A percentile compares a stretch with the other conserved stretches of the same genome.
phyloP scores from a whole-genome alignment of 1,140 invertebrate species.

The Psix sp. region DNA sequence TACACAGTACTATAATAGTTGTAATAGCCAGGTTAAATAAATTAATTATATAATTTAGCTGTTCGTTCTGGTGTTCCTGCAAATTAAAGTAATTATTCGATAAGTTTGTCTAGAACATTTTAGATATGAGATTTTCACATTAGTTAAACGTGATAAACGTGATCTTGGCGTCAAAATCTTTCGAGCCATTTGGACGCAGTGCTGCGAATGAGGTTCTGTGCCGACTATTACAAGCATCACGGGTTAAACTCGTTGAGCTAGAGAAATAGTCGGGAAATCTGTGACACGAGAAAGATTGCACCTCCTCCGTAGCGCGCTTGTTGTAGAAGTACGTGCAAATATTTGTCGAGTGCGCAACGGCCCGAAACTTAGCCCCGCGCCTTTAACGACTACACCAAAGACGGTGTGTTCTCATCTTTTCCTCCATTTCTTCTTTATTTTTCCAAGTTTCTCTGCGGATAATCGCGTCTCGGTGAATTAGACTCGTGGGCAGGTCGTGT shows the following conservation, averaged over 20 bases:
- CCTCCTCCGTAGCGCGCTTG: constrained; percentile 29
- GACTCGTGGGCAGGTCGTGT: constrained; percentile 17
- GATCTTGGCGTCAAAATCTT: constrained; percentile 21
- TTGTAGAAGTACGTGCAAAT: constrained; percentile 54
- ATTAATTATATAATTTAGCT: too few relatives aligned
- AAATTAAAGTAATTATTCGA: too few relatives aligned
- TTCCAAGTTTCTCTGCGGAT: constrained; percentile 8
- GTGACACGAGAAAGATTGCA: constrained; percentile 48
- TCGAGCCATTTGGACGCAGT: constrained; percentile 15
- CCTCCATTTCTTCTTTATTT: constrained; percentile 19
- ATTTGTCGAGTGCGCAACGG: constrained; percentile 40
- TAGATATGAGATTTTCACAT: too few relatives aligned
- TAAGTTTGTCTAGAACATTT: too few relatives aligned
- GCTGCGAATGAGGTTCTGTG: constrained; percentile 26
- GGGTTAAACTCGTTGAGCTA: constrained; percentile 32
- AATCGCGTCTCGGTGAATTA: constrained; percentile 30
- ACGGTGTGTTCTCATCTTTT: constrained; percentile 10
- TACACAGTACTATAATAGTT: too few relatives aligned
- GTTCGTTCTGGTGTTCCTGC: too few relatives aligned
- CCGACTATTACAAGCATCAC: constrained; percentile 24
- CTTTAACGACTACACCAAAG: constrained; percentile 5
- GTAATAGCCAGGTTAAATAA: too few relatives aligned
- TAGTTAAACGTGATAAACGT: constrained; percentile 9
- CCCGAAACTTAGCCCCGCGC: constrained; percentile 22
- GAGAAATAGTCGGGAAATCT: constrained; percentile 42